These are phyloP conservation scores for Hylaeus anthracinus DNA, from an alignment of 1,140 invertebrate species.

Conservation along the genomic window DNA sequence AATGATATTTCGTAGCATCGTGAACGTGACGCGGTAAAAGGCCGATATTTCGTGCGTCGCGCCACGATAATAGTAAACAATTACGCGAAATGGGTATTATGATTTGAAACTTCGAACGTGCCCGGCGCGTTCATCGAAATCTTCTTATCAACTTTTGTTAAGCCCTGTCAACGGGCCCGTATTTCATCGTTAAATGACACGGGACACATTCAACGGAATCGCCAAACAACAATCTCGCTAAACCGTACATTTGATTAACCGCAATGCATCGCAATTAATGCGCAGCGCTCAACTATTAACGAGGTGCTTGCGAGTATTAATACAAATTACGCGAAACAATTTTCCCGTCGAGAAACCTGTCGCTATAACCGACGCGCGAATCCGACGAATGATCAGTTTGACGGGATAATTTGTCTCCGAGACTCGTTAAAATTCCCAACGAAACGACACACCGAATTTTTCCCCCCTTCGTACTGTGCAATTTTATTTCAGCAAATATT, in stretches of 20 bases:
- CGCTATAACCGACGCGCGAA: background rate
- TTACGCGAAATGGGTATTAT: background rate
- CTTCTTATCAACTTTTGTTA: constrained; percentile 18
- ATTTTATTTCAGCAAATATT: no score
- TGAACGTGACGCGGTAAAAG: background rate
- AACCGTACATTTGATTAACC: constrained; percentile 32
- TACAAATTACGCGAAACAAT: constrained; percentile 40
- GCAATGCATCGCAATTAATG: constrained; percentile 31
- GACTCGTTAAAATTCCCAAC: constrained; percentile 8
- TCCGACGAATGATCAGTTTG: constrained; percentile 11
- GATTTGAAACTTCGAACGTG: background rate
- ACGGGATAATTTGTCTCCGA: constrained; percentile 29
- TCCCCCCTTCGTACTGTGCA: background rate
- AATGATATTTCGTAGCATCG: background rate
- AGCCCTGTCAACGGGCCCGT: background rate
- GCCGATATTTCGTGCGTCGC: background rate
- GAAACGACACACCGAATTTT: background rate
- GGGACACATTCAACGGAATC: background rate
- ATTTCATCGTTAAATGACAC: background rate
- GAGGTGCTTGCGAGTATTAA: constrained; percentile 37
- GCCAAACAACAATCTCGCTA: background rate
- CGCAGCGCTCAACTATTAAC: constrained; percentile 34
- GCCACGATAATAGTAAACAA: constrained; percentile 11
- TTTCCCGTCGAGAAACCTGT: constrained; percentile 15
- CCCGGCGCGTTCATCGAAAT: background rate